Evolutionary conservation across 2,797 vertebrate genomes (phyloP).

Genomic region (Neopelma chrysocephalum): DNA sequence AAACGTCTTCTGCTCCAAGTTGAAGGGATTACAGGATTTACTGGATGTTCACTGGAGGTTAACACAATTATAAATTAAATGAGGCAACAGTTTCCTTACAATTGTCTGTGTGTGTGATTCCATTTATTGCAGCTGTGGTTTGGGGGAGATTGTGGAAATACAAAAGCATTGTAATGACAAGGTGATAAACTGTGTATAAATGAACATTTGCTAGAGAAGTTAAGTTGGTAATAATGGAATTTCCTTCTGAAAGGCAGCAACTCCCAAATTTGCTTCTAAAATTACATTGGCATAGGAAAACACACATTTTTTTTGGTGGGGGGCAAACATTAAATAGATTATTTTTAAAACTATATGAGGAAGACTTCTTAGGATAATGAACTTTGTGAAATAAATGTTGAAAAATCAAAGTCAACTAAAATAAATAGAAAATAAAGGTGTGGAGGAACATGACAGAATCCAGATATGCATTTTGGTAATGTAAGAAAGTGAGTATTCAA

Average conservation of each 20-base stretch:
- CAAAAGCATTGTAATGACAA: neutral
- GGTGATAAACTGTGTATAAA: neutral
- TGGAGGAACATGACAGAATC: neutral
- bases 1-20: neutral
- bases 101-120: neutral
- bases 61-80: neutral
- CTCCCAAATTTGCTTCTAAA: neutral
- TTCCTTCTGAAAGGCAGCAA: neutral
- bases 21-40: neutral
- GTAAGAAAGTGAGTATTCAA: neutral
- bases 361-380: neutral
- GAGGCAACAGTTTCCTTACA: neutral
- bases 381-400: neutral
- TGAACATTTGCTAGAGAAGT: neutral
- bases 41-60: neutral
- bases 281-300: neutral
- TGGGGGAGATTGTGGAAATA: neutral
- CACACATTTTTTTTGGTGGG: fast-evolving
- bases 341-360: fast-evolving
- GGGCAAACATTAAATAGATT: neutral
- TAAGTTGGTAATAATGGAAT: neutral
- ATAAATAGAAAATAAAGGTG: neutral
- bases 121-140: neutral
- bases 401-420: neutral
- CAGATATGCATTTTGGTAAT: neutral